phyloP scores from a whole-genome alignment of 35 echinoderm and acorn worm genomes.

The Diadema setosum region DNA sequence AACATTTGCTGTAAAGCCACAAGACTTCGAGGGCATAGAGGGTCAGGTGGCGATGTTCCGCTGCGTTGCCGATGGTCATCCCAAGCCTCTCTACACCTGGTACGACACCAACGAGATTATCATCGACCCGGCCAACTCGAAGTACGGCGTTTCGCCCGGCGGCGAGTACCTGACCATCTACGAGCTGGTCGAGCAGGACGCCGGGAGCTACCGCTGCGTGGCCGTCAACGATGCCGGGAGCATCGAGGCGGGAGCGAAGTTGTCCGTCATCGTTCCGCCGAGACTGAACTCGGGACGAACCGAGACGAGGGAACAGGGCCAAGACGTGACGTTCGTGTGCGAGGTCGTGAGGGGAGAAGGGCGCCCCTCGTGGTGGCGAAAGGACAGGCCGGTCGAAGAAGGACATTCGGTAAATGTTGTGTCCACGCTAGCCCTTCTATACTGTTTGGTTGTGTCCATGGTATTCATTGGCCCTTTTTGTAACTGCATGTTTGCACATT shows the following conservation, averaged over 20 bases:
- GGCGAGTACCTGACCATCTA: not conserved
- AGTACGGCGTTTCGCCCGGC: not conserved
- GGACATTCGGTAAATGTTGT: not conserved
- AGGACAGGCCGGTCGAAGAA: not conserved
- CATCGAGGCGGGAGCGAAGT: not conserved
- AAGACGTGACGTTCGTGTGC: slow-evolving; percentile 10
- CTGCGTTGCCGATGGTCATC: not conserved
- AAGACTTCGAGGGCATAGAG: slow-evolving; percentile 7
- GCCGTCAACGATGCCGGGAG: not conserved
- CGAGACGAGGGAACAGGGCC: not conserved
- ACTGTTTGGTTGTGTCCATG: no score
- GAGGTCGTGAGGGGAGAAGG: not conserved
- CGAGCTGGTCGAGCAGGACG: not conserved
- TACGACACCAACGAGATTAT: not conserved
- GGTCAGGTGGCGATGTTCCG: slow-evolving; percentile 13
- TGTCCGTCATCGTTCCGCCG: not conserved
- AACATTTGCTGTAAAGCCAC: not conserved
- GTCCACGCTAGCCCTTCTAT: no score
- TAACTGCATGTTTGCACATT: no score
- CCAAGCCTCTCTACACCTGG: not conserved
- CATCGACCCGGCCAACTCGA: not conserved
- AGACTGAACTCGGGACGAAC: not conserved
- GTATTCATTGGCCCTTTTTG: no score
- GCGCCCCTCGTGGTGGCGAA: not conserved
- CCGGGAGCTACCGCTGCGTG: not conserved